Percentiles rank a stretch among this genome's conserved stretches.
Evolutionary conservation across 2,797 vertebrate species (phyloP).

Genomic region (Crenuchus spilurus): DNA sequence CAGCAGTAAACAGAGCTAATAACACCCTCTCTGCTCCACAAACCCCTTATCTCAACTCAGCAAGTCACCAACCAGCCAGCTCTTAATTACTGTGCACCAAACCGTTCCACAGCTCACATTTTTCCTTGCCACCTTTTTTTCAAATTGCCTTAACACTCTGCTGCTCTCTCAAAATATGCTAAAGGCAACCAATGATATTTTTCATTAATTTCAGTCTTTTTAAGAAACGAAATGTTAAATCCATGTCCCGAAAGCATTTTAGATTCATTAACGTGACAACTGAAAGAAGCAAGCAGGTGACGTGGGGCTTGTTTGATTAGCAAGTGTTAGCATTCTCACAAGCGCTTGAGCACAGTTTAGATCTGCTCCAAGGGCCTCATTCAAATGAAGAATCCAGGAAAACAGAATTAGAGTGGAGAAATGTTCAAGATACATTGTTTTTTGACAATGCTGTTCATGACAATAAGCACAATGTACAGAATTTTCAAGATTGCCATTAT

Average conservation of each 20-base stretch:
- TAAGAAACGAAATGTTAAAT: conserved; percentile 51
- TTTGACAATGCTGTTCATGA: not conserved
- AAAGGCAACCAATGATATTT: conserved; percentile 33
- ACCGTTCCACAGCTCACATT: conserved; percentile 65
- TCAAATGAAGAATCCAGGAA: conserved; percentile 1
- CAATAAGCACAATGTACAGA: not conserved
- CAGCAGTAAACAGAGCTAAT: conserved; percentile 77
- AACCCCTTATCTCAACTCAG: conserved; percentile 77
- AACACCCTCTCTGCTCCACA: conserved; percentile 72
- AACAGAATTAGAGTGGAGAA: not conserved
- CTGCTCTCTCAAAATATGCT: conserved; percentile 52
- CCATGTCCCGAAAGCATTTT: conserved; percentile 33
- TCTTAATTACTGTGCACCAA: conserved; percentile 74
- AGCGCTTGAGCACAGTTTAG: conserved; percentile 13
- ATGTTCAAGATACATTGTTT: conserved; percentile 2
- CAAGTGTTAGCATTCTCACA: conserved; percentile 11
- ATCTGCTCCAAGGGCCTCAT: conserved; percentile 18
- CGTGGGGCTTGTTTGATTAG: conserved; percentile 31
- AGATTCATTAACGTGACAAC: conserved; percentile 39
- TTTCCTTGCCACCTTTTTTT: conserved; percentile 57
- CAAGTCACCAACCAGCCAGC: conserved; percentile 75
- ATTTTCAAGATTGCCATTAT: not conserved
- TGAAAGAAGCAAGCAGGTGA: conserved; percentile 28
- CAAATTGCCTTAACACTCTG: conserved; percentile 65
- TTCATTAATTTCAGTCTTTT: conserved; percentile 38